Evolutionary conservation across 2,888 invertebrate species (phyloP).

Genomic region (Stenolophus ochropezus): DNA sequence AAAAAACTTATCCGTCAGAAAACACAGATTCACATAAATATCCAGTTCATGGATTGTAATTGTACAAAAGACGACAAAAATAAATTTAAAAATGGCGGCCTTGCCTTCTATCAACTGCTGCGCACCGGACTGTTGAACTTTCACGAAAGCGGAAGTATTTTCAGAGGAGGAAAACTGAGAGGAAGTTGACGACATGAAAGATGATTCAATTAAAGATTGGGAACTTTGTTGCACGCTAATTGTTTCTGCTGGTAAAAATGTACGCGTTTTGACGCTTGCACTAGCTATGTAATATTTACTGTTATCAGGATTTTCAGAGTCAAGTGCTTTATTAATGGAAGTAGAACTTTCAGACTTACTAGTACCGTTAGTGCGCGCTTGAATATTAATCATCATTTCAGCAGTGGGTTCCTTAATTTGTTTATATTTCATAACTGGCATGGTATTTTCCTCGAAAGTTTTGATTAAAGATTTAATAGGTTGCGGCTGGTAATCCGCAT

Average conservation of each 20-base stretch:
- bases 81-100: conserved; percentile 57
- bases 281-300: conserved; percentile 71
- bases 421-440: conserved; percentile 76
- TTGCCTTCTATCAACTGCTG: conserved; percentile 54
- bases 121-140: conserved; percentile 47
- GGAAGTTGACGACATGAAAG: conserved; percentile 13
- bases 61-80: not conserved
- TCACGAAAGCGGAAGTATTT: conserved; percentile 36
- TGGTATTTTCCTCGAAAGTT: conserved; percentile 79
- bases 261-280: conserved; percentile 69
- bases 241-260: conserved; percentile 66
- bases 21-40: conserved; percentile 6
- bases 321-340: conserved; percentile 7
- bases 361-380: conserved; percentile 33
- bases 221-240: not conserved
- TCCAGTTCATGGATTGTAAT: not conserved
- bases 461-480: conserved; percentile 75
- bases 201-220: conserved; percentile 2
- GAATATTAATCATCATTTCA: conserved; percentile 32
- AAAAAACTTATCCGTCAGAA: not conserved
- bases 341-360: conserved; percentile 6
- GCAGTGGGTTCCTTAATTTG: conserved; percentile 68
- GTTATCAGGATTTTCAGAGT: conserved; percentile 53
- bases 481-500: conserved; percentile 70
- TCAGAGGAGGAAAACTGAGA: conserved; percentile 43